Evolutionary conservation across 2,888 invertebrate species (phyloP).

Genomic region (Dendrolimus pini): DNA sequence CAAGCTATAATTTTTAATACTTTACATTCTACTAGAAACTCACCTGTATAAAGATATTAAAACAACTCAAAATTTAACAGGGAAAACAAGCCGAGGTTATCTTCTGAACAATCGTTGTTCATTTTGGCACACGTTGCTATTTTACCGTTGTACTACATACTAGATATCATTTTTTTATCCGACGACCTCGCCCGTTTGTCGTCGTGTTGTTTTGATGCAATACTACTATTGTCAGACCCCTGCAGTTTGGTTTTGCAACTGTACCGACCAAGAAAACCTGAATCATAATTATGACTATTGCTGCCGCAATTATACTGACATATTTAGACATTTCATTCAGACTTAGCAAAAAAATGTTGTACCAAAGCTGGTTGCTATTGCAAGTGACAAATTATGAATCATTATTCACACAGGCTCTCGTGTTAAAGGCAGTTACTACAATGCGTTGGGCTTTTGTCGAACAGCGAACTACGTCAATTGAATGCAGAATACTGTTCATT

Average conservation of each 20-base stretch:
- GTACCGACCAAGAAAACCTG: slow-evolving; percentile 23
- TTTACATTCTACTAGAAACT: too few relatives aligned
- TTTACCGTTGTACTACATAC: slow-evolving; percentile 24
- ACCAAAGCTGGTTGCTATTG: neutral
- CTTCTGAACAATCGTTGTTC: neutral
- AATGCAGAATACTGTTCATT: slow-evolving; percentile 56
- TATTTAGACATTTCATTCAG: slow-evolving; percentile 4
- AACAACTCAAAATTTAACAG: too few relatives aligned
- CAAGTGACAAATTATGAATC: slow-evolving; percentile 36
- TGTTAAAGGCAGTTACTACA: slow-evolving; percentile 39
- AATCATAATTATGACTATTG: slow-evolving; percentile 22
- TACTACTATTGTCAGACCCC: slow-evolving; percentile 39
- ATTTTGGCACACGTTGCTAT: slow-evolving; percentile 18
- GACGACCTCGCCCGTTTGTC: slow-evolving; percentile 42
- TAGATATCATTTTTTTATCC: slow-evolving; percentile 28
- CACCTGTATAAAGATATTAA: too few relatives aligned
- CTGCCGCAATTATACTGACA: slow-evolving; percentile 11
- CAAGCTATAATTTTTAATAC: too few relatives aligned
- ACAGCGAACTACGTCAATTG: slow-evolving; percentile 42
- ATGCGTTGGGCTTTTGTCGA: slow-evolving; percentile 30
- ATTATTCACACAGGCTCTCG: slow-evolving; percentile 30
- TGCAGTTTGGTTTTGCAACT: slow-evolving; percentile 36
- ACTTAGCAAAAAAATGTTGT: neutral
- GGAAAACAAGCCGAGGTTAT: too few relatives aligned
- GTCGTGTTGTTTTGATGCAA: slow-evolving; percentile 45